Conservation (phyloP, 2,113 vertebrate genomes). For the Solea solea region DNA sequence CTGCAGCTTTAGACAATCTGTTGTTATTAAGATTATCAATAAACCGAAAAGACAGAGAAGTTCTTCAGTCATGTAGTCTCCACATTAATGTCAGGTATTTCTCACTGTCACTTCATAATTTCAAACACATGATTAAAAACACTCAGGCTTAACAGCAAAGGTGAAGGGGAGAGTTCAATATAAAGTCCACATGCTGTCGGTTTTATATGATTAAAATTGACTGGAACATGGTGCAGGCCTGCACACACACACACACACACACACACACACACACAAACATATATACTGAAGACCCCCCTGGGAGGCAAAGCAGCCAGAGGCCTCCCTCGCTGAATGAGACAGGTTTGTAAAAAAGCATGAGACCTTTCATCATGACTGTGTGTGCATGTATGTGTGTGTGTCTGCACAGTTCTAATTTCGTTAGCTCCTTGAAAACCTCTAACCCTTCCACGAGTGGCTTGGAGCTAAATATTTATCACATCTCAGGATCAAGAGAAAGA, state of each 20-base stretch:
- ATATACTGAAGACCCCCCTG: slow-evolving; percentile 67
- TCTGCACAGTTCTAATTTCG: slow-evolving; percentile 52
- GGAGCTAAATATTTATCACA: slow-evolving; percentile 74
- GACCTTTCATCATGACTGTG: slow-evolving; percentile 28
- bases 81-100: slow-evolving; percentile 7
- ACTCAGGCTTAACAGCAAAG: slow-evolving; percentile 33
- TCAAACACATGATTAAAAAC: slow-evolving; percentile 25
- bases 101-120: slow-evolving; percentile 19
- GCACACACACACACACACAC: slow-evolving; percentile 52
- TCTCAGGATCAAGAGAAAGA: slow-evolving; percentile 31
- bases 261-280: slow-evolving; percentile 5
- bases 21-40: too few relatives aligned
- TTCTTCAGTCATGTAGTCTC: not conserved
- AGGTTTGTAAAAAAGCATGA: slow-evolving; percentile 61
- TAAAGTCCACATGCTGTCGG: slow-evolving; percentile 54
- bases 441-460: slow-evolving; percentile 20
- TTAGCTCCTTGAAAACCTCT: slow-evolving; percentile 57
- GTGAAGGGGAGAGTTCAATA: slow-evolving; percentile 27
- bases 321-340: slow-evolving; percentile 58
- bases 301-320: slow-evolving; percentile 49
- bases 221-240: slow-evolving; percentile 58
- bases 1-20: too few relatives aligned
- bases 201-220: slow-evolving; percentile 80
- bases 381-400: slow-evolving; percentile 2
- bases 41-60: too few relatives aligned